Evolutionary conservation across 2,797 vertebrate genomes (phyloP).

Genomic region (Morelia viridis): DNA sequence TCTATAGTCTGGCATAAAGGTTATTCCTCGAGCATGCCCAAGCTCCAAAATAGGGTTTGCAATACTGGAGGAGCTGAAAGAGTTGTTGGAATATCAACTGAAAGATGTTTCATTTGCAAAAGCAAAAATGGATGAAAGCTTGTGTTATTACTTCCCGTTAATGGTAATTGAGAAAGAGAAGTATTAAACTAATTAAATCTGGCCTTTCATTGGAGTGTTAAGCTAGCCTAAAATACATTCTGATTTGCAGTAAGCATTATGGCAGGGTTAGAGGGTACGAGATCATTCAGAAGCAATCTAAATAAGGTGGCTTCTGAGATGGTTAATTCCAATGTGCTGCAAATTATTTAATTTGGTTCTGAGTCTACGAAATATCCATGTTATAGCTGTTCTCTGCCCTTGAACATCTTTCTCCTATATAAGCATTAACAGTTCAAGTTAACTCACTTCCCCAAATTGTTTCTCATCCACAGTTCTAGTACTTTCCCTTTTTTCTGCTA

Average conservation of each 20-base stretch:
- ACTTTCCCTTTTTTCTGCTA: no score
- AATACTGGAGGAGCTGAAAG: background rate
- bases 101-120: constrained; percentile 59
- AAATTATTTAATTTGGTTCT: no score
- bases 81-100: constrained; percentile 34
- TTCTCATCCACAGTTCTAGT: no score
- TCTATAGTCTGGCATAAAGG: background rate
- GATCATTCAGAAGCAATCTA: no score
- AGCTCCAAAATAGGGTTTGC: background rate
- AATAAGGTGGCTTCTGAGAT: background rate
- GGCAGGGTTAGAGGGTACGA: background rate
- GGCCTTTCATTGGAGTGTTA: constrained; percentile 17
- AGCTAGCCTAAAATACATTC: background rate
- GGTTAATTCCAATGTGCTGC: no score
- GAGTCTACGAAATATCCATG: no score
- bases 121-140: constrained; percentile 24
- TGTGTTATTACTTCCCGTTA: constrained; percentile 39
- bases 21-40: background rate
- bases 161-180: constrained; percentile 23
- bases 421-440: no score
- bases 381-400: no score
- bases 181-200: constrained; percentile 46
- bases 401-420: no score
- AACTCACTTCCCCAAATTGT: no score
- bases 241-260: background rate